A percentile compares a stretch with the other conserved stretches of the same genome.
Conservation (phyloP, 2,888 invertebrate species). For the Anagyrus pseudococci region DNA sequence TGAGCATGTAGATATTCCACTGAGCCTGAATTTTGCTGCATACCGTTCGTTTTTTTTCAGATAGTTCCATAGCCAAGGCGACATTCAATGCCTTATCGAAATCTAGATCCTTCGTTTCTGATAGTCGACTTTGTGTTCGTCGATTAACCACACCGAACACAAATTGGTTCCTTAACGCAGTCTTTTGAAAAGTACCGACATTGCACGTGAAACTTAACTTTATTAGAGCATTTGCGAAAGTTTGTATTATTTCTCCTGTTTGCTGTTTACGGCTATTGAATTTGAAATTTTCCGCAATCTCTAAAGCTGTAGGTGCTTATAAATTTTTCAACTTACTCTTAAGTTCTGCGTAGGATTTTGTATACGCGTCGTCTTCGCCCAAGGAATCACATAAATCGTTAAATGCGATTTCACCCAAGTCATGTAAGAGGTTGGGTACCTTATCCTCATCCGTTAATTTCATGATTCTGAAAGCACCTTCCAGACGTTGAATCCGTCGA, state of each 20-base stretch:
- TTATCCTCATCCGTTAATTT: background rate
- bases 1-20: background rate
- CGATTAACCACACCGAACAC: background rate
- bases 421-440: background rate
- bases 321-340: background rate
- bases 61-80: background rate
- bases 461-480: background rate
- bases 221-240: background rate
- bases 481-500: background rate
- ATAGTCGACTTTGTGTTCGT: background rate
- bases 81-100: background rate
- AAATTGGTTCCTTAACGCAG: background rate
- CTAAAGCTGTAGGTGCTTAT: background rate
- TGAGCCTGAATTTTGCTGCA: background rate
- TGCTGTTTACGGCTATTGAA: conserved; percentile 2
- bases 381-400: background rate
- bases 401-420: background rate
- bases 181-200: background rate
- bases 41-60: background rate
- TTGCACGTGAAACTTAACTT: background rate
- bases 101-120: background rate
- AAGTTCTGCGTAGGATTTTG: background rate
- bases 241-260: background rate
- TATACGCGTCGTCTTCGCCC: background rate
- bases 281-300: conserved; percentile 3